Conservation (phyloP, 2,888 invertebrate genomes). For the Caprella mutica region DNA sequence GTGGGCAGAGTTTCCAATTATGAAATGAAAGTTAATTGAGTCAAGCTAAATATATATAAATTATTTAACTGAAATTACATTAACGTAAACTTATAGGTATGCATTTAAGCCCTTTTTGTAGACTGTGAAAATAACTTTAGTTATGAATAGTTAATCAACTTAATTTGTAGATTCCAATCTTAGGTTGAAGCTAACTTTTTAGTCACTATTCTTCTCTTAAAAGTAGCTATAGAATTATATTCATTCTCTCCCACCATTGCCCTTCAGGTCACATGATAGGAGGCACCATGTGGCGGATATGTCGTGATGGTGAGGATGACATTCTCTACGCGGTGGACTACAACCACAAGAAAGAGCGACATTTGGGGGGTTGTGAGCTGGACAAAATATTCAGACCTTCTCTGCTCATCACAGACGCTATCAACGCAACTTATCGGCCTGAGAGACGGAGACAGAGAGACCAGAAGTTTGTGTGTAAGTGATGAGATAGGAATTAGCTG, state of each 20-base stretch:
- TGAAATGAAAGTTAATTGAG: too few species aligned
- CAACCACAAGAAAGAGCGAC: constrained; percentile 97
- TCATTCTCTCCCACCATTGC: too few species aligned
- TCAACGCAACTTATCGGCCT: constrained; percentile 88
- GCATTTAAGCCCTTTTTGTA: too few species aligned
- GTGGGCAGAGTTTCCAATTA: too few species aligned
- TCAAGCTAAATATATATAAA: too few species aligned
- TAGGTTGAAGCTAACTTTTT: too few species aligned
- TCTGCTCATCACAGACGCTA: constrained; percentile 85
- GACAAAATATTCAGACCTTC: constrained; percentile 84
- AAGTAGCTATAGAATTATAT: background rate
- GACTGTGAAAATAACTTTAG: too few species aligned
- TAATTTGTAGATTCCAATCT: too few species aligned
- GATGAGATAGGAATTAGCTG: background rate
- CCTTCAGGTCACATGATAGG: constrained; percentile 99
- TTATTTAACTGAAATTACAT: too few species aligned
- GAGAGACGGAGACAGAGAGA: constrained; percentile 78
- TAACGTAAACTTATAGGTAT: too few species aligned
- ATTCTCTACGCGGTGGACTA: constrained; percentile 97
- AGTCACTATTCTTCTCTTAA: constrained; percentile 35
- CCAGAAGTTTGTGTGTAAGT: constrained; percentile 46
- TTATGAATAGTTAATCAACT: too few species aligned
- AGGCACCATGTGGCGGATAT: constrained; percentile 96
- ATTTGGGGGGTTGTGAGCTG: constrained; percentile 89
- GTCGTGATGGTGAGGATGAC: constrained; percentile 95